Evolutionary conservation across 2,888 invertebrate genomes (phyloP).

Genomic region (Flabesymbios commensalis): DNA sequence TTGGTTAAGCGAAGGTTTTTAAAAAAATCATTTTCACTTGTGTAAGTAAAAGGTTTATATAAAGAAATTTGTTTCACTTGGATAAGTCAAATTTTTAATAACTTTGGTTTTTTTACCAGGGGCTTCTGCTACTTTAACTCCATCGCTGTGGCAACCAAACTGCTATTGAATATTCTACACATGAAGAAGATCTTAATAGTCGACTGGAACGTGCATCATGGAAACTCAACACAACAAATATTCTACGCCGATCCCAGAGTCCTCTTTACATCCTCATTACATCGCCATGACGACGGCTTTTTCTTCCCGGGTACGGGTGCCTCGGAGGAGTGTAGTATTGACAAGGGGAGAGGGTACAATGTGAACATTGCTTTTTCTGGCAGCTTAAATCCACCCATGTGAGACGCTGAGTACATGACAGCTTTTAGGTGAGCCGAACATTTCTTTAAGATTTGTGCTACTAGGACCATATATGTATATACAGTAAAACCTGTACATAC

Average conservation of each 20-base stretch:
- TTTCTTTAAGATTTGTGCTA: too few relatives aligned
- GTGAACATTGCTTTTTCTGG: slow-evolving; percentile 97
- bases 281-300: slow-evolving; percentile 99
- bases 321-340: slow-evolving; percentile 86
- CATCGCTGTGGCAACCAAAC: slow-evolving; percentile 90
- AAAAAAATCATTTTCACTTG: too few relatives aligned
- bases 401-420: slow-evolving; percentile 92
- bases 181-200: slow-evolving; percentile 90
- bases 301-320: slow-evolving; percentile 99
- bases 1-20: too few relatives aligned
- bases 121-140: slow-evolving; percentile 99
- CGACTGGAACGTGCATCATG: slow-evolving; percentile 99
- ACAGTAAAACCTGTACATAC: too few relatives aligned
- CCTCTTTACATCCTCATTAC: slow-evolving; percentile 94
- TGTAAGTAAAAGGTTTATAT: too few relatives aligned
- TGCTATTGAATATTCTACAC: slow-evolving; percentile 81
- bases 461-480: too few relatives aligned
- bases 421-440: slow-evolving; percentile 77
- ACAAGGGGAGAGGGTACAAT: slow-evolving; percentile 87
- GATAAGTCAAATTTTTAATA: neutral
- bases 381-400: slow-evolving; percentile 85
- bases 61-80: too few relatives aligned
- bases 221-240: slow-evolving; percentile 97
- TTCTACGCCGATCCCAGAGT: slow-evolving; percentile 95
- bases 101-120: slow-evolving; percentile 53